A percentile compares a stretch with the other conserved stretches of the same genome.
Evolutionary conservation across 2,888 invertebrate genomes (phyloP).

Genomic region (Oxytorus armatus): DNA sequence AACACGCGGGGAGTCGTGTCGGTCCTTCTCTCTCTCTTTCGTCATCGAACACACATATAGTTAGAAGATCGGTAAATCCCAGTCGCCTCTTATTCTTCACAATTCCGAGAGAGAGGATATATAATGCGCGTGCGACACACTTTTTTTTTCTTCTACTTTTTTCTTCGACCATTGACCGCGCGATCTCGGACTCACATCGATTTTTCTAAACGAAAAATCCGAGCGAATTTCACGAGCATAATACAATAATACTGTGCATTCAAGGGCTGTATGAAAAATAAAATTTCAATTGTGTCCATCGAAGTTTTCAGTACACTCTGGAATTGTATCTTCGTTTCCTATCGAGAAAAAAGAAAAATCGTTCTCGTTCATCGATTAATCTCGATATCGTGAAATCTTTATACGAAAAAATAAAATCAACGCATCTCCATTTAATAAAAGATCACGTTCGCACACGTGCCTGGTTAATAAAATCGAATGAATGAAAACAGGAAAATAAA

Average conservation of each 20-base stretch:
- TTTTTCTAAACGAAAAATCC: constrained; percentile 40
- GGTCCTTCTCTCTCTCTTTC: constrained; percentile 20
- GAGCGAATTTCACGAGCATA: constrained; percentile 20
- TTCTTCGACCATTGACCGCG: constrained; percentile 44
- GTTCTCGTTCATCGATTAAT: constrained; percentile 19
- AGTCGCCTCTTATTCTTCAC: constrained; percentile 50
- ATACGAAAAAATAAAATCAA: constrained; percentile 22
- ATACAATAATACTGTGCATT: constrained; percentile 19
- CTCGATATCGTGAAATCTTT: constrained; percentile 28
- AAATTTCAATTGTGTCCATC: background rate
- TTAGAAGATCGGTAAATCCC: constrained; percentile 52
- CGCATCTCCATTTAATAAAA: constrained; percentile 41
- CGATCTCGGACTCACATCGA: constrained; percentile 49
- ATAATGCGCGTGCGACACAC: constrained; percentile 62
- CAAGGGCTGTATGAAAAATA: background rate
- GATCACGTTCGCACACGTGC: constrained; percentile 45
- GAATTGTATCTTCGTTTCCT: constrained; percentile 3
- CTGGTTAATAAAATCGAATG: constrained; percentile 25
- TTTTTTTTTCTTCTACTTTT: no score
- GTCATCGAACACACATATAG: constrained; percentile 48
- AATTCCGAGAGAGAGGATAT: constrained; percentile 38
- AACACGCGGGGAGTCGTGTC: constrained; percentile 63
- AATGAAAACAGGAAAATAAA: background rate
- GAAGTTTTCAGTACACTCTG: background rate
- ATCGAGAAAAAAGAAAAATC: constrained; percentile 24